These are phyloP conservation scores for Theretra japonica DNA, from an alignment of 2,888 invertebrate genomes.

Conservation along the genomic window DNA sequence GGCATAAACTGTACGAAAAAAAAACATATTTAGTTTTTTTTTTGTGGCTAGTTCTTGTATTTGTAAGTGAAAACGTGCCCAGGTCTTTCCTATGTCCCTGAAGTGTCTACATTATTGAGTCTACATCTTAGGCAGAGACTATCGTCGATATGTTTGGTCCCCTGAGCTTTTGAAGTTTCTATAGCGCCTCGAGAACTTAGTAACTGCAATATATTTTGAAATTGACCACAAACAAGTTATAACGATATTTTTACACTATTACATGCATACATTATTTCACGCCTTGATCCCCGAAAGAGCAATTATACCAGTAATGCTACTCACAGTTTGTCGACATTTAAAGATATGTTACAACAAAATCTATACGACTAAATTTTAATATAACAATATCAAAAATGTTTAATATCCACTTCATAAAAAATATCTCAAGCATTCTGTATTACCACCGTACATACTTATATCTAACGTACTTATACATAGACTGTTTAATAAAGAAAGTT, in stretches of 20 bases:
- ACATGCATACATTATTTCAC: too few relatives aligned
- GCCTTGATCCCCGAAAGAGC: too few relatives aligned
- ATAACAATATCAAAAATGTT: too few relatives aligned
- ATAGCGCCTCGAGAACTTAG: not conserved
- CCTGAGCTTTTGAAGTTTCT: not conserved
- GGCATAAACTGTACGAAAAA: not conserved
- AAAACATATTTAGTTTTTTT: too few relatives aligned
- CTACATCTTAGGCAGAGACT: not conserved
- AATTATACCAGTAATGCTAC: too few relatives aligned
- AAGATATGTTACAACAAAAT: too few relatives aligned
- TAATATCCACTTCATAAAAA: not conserved
- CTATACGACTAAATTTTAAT: not conserved
- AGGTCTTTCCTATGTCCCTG: not conserved
- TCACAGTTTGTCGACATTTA: too few relatives aligned
- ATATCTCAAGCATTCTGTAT: not conserved
- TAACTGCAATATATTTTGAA: too few relatives aligned
- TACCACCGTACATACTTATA: not conserved
- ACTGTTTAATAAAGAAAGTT: constrained; percentile 39
- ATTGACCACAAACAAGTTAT: too few relatives aligned
- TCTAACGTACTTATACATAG: not conserved
- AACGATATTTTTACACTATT: too few relatives aligned
- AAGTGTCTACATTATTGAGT: constrained; percentile 1
- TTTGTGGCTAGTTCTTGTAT: not conserved
- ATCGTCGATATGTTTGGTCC: not conserved
- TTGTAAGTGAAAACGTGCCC: not conserved